Base-by-base conservation (phyloP, 2,888 invertebrate species). In the Theretra japonica region DNA sequence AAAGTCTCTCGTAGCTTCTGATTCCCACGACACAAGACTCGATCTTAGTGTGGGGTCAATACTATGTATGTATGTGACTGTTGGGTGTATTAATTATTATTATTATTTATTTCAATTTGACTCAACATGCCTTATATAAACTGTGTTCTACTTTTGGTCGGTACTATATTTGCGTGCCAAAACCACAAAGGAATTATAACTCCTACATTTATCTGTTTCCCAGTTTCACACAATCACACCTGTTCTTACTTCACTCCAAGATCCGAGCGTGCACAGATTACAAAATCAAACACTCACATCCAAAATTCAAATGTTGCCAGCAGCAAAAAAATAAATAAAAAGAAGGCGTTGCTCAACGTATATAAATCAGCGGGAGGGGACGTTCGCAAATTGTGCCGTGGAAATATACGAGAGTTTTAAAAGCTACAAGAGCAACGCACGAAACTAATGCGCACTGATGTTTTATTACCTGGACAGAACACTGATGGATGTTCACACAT, bases 351-450 rank as follows among this genome's bases (percentile, higher is more conserved):
- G 56, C 57, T 57, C 59, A 48, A 50, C 48, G 50, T 57, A 17
- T 58, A 71, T 71, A 68, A 71, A 71, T 71, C 71, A 71, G 71
- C 11, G 6, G 41, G 48, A 68, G 68, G 58, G 68, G 57, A 57
- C 48, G 68, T n/a, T 57, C 68, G 68, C 71, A 71, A 71, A 68
- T 71, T 71, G 71, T 58, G 58, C 58, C 68, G 28, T 68, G 71
- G 30, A 59, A 71, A 71, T 68, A 68, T 71, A 71, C 68, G 71
- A 59, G 65, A 21, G 28, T 59, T 71, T 68, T 71, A 71, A 71
- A 68, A 68, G 68, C 33, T 68, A 70, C 57, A 71, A 68, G 59
- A 71, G 50, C 58, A 41, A 48, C 65, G 23, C 48, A 48, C 62
- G 41, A 48, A 65, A 65, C 65, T 65, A 65, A 48, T 65, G 48